Percentiles rank a stretch among this genome's conserved stretches.
Conservation (phyloP, 2,797 vertebrate species). For the Myripristis murdjan region DNA sequence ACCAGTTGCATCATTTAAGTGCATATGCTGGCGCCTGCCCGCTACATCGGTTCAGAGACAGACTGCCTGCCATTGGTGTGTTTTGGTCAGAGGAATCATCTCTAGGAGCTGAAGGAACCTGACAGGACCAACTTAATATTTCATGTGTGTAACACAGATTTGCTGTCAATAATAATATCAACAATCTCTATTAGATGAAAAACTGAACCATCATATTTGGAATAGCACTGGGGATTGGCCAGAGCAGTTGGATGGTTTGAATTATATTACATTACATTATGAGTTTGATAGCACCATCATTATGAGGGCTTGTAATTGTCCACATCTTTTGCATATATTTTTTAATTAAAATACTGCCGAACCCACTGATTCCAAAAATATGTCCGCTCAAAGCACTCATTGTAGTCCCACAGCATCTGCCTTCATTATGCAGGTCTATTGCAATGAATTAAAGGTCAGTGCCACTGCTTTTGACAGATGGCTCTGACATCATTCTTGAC, state of each 20-base stretch:
- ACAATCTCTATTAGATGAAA: background rate
- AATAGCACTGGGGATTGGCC: background rate
- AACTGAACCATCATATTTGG: background rate
- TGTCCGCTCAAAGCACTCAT: too few species aligned
- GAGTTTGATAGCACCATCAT: background rate
- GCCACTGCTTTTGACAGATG: too few species aligned
- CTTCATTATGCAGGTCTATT: too few species aligned
- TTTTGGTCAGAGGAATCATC: background rate
- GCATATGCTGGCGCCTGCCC: background rate
- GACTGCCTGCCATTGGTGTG: too few species aligned
- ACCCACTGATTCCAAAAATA: background rate
- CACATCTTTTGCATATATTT: background rate
- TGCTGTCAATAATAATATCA: too few species aligned
- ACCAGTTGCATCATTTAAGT: too few species aligned
- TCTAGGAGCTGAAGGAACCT: too few species aligned
- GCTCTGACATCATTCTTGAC: too few species aligned
- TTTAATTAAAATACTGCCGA: background rate
- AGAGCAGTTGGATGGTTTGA: background rate
- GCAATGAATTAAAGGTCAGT: too few species aligned
- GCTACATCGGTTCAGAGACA: background rate
- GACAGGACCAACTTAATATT: too few species aligned
- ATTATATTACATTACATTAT: background rate
- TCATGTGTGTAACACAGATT: too few species aligned
- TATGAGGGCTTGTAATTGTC: background rate
- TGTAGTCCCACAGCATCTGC: too few species aligned